Evolutionary conservation across 1,140 invertebrate genomes (phyloP), one percentile per base, ranked within the genome.

Genomic region (Andrena cerasifolii): DNA sequence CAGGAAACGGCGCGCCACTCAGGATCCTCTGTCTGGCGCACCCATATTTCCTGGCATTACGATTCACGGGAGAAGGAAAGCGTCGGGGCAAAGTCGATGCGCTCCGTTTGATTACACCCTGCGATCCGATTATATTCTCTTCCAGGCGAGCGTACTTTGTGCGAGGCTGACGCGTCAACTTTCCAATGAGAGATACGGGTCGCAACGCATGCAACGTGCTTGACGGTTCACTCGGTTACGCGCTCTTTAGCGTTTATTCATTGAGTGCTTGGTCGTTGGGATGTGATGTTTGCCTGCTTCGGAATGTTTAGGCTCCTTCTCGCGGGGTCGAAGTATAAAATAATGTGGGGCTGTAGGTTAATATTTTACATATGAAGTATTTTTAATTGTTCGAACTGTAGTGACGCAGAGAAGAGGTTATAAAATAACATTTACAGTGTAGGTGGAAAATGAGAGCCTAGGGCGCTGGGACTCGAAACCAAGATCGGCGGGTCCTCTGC

Each of bases 21-120:
- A 3, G 33, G 16, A 18, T 40, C 47, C 62, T 67, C 51, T 75
- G 51, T 45, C 62, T 26, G 31, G 51, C 10, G 21, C 26, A 33
- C 36, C 62, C 72, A 67, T 75, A 75, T 75, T 75, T 75, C 72
- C 72, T 67, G 72, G 49, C 62, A 45, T 56, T 75, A 54, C 61
- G 47, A 74, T 40, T 43, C 61, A 36, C 71, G 26, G 14, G 18
- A 31, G 33, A 18, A 26, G 49, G 62, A 31, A 65, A 54, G 36
- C 49, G 61, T 24, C n/a, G 18, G 31, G 12, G 36, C 71, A 33
- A 75, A 67, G 72, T 75, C 63, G 72, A 45, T 67, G 72, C 47
- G 12, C 24, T 43, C 26, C 72, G 72, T 75, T 75, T 75, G 51
- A 75, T 75, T 67, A 65, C 62, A 36, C 72, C 33, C 14, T 14